phyloP scores from a whole-genome alignment of 2,888 invertebrate species.

The Tachina fera region DNA sequence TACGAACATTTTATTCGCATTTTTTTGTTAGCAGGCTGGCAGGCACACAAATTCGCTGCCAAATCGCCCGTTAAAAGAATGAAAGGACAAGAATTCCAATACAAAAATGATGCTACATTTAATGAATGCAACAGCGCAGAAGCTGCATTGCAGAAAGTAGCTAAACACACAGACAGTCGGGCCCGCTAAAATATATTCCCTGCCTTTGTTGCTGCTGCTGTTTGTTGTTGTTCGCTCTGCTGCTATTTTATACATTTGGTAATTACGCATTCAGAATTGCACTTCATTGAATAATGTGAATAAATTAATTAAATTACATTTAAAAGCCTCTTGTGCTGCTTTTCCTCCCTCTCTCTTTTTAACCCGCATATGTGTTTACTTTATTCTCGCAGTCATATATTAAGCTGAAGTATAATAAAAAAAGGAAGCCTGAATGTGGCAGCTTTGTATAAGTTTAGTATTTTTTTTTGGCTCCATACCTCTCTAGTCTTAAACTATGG shows the following conservation, averaged over 20 bases:
- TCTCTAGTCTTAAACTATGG: slow-evolving; percentile 55
- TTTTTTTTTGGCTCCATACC: slow-evolving; percentile 38
- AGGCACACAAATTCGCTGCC: not conserved
- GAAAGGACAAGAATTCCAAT: slow-evolving; percentile 60
- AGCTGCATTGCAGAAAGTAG: slow-evolving; percentile 17
- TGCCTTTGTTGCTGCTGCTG: not conserved
- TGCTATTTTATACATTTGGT: slow-evolving; percentile 66
- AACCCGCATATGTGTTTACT: not conserved
- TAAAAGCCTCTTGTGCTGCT: slow-evolving; percentile 68
- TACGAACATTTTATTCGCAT: slow-evolving; percentile 17
- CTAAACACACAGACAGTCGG: not conserved
- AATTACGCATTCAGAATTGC: slow-evolving; percentile 81
- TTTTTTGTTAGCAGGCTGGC: not conserved
- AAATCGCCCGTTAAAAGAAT: slow-evolving; percentile 27
- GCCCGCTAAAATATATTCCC: not conserved
- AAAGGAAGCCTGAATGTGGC: slow-evolving; percentile 12
- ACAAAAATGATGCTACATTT: slow-evolving; percentile 52
- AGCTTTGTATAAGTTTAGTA: not conserved
- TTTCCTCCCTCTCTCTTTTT: not conserved
- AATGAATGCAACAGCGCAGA: slow-evolving; percentile 61
- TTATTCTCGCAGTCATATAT: slow-evolving; percentile 1
- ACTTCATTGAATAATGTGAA: slow-evolving; percentile 81
- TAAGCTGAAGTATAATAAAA: slow-evolving; percentile 10
- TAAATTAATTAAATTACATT: slow-evolving; percentile 82
- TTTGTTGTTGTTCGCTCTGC: slow-evolving; percentile 19